phyloP scores from a whole-genome alignment of 2,113 vertebrate genomes.

The Arizona elegans region DNA sequence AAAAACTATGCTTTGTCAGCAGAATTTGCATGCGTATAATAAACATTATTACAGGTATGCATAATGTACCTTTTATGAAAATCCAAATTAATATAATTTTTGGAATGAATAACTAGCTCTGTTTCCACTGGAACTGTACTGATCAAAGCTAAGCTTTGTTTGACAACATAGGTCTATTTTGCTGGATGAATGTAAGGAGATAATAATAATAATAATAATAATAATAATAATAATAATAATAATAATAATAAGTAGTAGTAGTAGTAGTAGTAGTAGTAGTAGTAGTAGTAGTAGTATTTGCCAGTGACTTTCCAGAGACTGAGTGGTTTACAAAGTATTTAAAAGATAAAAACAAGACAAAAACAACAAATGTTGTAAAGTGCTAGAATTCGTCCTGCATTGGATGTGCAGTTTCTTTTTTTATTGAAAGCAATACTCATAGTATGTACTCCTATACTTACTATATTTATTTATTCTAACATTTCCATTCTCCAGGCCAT shows the following conservation, averaged over 20 bases:
- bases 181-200: neutral
- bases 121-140: neutral
- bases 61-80: neutral
- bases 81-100: neutral
- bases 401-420: neutral
- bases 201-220: no score
- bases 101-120: neutral
- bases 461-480: neutral
- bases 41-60: neutral
- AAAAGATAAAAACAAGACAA: neutral
- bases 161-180: neutral
- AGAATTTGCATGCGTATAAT: neutral
- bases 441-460: neutral
- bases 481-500: constrained; percentile 58
- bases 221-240: no score
- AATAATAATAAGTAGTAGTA: no score
- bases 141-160: neutral
- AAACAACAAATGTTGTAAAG: neutral
- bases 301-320: neutral
- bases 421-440: neutral
- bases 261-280: no score
- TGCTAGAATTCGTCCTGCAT: neutral
- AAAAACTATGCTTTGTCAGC: neutral
- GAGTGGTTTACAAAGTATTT: neutral
- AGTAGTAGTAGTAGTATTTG: neutral